Percentiles rank a stretch among this genome's conserved stretches.
Conservation (phyloP, 2,888 invertebrate species). For the Luperina testacea region DNA sequence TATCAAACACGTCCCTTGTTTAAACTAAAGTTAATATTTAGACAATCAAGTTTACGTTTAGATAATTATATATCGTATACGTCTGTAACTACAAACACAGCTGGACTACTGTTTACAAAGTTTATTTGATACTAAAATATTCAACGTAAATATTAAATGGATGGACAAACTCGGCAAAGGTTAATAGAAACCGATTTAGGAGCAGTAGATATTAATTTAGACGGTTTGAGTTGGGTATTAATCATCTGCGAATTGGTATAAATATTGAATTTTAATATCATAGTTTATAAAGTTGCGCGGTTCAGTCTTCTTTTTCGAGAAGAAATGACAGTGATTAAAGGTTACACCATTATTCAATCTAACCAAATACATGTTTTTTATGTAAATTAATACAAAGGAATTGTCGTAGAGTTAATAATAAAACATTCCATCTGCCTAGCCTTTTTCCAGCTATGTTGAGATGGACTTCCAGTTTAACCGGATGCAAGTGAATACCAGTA, state of each 20-base stretch:
- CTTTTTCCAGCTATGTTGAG: neutral
- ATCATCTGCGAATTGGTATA: conserved; percentile 34
- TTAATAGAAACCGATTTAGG: conserved; percentile 33
- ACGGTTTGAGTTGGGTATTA: conserved; percentile 20
- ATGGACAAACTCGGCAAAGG: conserved; percentile 30
- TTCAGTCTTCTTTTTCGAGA: too few relatives aligned
- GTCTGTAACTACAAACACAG: conserved; percentile 54
- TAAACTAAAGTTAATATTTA: conserved; percentile 58
- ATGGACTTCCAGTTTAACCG: neutral
- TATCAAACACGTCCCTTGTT: conserved; percentile 47
- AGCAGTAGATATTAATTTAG: conserved; percentile 31
- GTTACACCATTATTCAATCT: neutral
- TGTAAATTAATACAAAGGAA: neutral
- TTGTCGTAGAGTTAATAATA: neutral
- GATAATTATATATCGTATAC: conserved; percentile 41
- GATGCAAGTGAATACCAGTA: neutral
- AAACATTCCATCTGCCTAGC: neutral
- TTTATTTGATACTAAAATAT: conserved; percentile 55
- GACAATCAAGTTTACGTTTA: conserved; percentile 53
- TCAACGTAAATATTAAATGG: conserved; percentile 39
- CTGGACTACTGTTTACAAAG: conserved; percentile 54
- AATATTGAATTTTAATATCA: conserved; percentile 28
- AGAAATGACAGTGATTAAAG: conserved; percentile 1
- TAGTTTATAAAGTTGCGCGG: too few relatives aligned
- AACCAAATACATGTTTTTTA: neutral